Conservation (phyloP, 2,113 vertebrate genomes). For the Callocephalon fimbriatum region DNA sequence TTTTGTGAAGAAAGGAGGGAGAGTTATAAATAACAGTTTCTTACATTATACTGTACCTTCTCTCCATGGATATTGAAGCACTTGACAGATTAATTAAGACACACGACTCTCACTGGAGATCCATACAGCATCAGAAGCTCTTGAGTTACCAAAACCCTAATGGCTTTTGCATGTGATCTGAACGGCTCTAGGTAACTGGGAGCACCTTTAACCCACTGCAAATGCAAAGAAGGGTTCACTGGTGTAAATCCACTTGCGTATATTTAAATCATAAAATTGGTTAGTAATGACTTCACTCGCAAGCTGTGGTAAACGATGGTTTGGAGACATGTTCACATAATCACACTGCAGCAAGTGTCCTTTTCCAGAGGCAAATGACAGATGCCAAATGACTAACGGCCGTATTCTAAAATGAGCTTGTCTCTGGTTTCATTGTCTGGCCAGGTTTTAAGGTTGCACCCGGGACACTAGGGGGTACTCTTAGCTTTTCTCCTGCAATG, state of each 20-base stretch:
- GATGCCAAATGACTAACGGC: background rate
- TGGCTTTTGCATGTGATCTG: background rate
- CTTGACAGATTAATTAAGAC: constrained; percentile 22
- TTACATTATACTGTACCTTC: background rate
- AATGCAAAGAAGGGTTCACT: background rate
- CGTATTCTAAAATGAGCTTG: background rate
- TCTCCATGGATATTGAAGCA: constrained; percentile 3
- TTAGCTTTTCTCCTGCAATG: background rate
- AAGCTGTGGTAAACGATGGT: background rate
- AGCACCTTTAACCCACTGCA: background rate
- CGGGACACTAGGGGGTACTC: constrained; percentile 31
- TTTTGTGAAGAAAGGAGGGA: background rate
- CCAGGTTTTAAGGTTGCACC: background rate
- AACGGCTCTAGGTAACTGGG: background rate
- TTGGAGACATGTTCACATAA: background rate
- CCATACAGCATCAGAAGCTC: background rate
- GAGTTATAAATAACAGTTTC: background rate
- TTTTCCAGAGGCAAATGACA: background rate
- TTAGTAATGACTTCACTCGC: background rate
- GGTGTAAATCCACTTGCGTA: background rate
- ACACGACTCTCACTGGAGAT: background rate
- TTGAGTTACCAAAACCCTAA: background rate
- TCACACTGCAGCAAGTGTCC: background rate
- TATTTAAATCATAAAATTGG: background rate
- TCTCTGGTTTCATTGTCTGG: background rate